These are phyloP conservation scores for Buathra laborator DNA, from an alignment of 2,888 invertebrate species.

Conservation along the genomic window DNA sequence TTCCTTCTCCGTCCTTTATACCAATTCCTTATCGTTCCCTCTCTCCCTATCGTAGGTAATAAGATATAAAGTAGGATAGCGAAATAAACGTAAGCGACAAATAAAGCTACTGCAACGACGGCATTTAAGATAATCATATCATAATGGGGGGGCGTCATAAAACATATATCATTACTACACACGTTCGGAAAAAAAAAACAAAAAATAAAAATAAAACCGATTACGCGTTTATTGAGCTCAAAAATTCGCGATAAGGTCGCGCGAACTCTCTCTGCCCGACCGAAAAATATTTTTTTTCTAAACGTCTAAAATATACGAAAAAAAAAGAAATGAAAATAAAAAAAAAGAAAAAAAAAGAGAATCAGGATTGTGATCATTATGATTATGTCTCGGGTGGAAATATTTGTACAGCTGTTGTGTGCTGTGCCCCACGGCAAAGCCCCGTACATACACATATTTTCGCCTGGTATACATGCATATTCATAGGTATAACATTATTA, in stretches of 20 bases:
- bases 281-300: constrained; percentile 3
- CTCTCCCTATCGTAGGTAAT: constrained; percentile 39
- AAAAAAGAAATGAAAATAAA: not conserved
- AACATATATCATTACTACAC: constrained; percentile 20
- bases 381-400: constrained; percentile 39
- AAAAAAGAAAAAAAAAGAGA: constrained; percentile 5
- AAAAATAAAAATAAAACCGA: constrained; percentile 5
- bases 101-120: constrained; percentile 66
- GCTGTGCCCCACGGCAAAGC: constrained; percentile 11
- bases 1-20: not conserved
- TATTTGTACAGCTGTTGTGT: constrained; percentile 49
- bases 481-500: constrained; percentile 43
- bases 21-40: constrained; percentile 31
- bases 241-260: constrained; percentile 18
- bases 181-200: constrained; percentile 16
- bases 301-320: not conserved
- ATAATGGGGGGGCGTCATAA: constrained; percentile 45
- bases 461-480: constrained; percentile 29
- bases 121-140: constrained; percentile 65
- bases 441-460: constrained; percentile 19
- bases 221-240: constrained; percentile 7
- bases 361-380: constrained; percentile 43
- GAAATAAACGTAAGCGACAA: constrained; percentile 59
- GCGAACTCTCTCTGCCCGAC: constrained; percentile 26
- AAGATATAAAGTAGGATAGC: constrained; percentile 57